Conservation (phyloP, 2,113 vertebrate genomes). For the Gopherus evgoodei region DNA sequence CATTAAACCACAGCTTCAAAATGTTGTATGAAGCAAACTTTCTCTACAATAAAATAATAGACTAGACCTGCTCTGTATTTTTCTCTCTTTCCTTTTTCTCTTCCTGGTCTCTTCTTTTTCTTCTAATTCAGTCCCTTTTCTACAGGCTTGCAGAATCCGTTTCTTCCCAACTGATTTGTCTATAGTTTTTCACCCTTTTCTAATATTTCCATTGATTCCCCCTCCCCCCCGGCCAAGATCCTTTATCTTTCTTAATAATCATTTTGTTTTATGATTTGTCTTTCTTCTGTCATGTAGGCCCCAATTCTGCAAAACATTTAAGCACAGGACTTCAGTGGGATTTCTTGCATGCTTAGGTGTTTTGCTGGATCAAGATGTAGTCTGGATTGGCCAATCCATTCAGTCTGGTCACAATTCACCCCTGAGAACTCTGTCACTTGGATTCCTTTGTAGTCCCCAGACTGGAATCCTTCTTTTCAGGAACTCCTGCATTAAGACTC, state of each 20-base stretch:
- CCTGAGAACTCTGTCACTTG: too few relatives aligned
- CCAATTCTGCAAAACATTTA: not conserved
- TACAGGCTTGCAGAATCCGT: not conserved
- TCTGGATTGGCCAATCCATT: too few relatives aligned
- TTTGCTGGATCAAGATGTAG: not conserved
- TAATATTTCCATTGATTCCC: too few relatives aligned
- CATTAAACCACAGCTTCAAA: not conserved
- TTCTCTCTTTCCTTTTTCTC: not conserved
- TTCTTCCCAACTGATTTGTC: too few relatives aligned
- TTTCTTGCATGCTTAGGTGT: not conserved
- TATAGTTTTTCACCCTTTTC: not conserved
- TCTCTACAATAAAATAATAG: not conserved
- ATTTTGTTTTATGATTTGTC: not conserved
- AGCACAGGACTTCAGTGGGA: not conserved
- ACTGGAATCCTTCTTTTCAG: too few relatives aligned
- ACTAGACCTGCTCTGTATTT: conserved; percentile 46
- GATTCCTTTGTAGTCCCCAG: too few relatives aligned
- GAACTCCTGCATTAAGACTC: not conserved
- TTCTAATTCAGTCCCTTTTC: not conserved
- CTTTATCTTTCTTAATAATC: not conserved
- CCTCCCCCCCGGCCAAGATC: too few relatives aligned
- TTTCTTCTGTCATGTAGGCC: not conserved
- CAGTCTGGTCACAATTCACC: not conserved
- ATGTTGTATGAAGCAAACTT: conserved; percentile 1
- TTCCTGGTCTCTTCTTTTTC: not conserved